Evolutionary conservation across 2,113 vertebrate species (phyloP).

Genomic region (Macrotus californicus): DNA sequence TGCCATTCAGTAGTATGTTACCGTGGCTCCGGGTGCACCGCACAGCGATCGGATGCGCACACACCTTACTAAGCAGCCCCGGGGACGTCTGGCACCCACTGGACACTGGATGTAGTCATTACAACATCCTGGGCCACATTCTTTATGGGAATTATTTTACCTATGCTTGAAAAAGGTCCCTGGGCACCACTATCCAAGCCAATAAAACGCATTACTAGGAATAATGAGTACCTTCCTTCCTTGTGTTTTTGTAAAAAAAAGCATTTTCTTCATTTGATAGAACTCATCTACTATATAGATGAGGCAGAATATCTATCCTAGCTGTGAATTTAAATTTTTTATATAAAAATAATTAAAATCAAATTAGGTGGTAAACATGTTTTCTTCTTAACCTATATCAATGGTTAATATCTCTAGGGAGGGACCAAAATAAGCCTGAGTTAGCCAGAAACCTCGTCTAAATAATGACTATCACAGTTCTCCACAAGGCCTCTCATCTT

Average conservation of each 20-base stretch:
- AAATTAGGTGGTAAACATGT: background rate
- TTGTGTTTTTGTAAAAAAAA: background rate
- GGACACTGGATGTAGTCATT: background rate
- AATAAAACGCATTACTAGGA: background rate
- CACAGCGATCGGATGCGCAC: background rate
- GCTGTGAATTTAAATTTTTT: background rate
- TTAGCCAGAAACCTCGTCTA: background rate
- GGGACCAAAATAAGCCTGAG: background rate
- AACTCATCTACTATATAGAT: background rate
- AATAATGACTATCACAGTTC: background rate
- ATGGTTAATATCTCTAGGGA: background rate
- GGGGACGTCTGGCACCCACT: background rate
- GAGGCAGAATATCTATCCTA: background rate
- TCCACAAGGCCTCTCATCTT: background rate
- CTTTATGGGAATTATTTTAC: background rate
- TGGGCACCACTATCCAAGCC: background rate
- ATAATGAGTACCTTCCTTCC: background rate
- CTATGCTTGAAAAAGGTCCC: background rate
- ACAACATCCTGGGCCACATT: background rate
- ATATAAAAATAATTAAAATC: constrained; percentile 6
- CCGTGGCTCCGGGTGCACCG: background rate
- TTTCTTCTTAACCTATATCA: background rate
- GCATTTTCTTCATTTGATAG: background rate
- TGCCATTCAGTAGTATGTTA: background rate
- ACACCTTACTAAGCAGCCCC: no score